A percentile compares a stretch with the other conserved stretches of the same genome.
phyloP scores from a whole-genome alignment of 2,888 invertebrate genomes.

The Pocota personata region DNA sequence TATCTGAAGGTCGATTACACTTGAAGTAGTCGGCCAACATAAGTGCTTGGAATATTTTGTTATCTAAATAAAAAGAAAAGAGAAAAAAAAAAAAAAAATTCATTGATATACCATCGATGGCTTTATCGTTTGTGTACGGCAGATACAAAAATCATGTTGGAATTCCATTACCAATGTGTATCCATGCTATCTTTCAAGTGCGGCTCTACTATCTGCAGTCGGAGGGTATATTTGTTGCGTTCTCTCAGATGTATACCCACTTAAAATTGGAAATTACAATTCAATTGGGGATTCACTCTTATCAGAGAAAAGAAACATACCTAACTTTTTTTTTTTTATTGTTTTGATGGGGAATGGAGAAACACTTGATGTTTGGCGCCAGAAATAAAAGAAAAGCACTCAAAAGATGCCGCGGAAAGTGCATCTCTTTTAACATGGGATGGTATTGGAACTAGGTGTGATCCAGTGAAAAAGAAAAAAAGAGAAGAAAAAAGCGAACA shows the following conservation, averaged over 20 bases:
- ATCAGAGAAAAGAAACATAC: constrained; percentile 41
- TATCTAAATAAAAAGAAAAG: constrained; percentile 41
- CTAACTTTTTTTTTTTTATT: not conserved
- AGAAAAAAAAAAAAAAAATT: not conserved
- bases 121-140: constrained; percentile 20
- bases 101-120: constrained; percentile 43
- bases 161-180: constrained; percentile 56
- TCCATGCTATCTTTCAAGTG: constrained; percentile 56
- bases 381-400: constrained; percentile 4
- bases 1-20: constrained; percentile 57
- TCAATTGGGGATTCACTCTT: constrained; percentile 55
- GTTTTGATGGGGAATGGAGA: constrained; percentile 7
- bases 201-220: constrained; percentile 25
- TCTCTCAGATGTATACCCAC: constrained; percentile 42
- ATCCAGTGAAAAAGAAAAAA: not conserved
- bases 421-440: not conserved
- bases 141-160: constrained; percentile 44
- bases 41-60: constrained; percentile 25
- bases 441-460: not conserved
- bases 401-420: constrained; percentile 9
- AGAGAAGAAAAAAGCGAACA: too few relatives aligned
- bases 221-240: not conserved
- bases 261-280: constrained; percentile 63
- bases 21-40: constrained; percentile 33
- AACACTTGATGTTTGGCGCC: constrained; percentile 61